A percentile compares a stretch with the other conserved stretches of the same genome.
Evolutionary conservation across 2,888 invertebrate species (phyloP).

Genomic region (Sipha maydis): DNA sequence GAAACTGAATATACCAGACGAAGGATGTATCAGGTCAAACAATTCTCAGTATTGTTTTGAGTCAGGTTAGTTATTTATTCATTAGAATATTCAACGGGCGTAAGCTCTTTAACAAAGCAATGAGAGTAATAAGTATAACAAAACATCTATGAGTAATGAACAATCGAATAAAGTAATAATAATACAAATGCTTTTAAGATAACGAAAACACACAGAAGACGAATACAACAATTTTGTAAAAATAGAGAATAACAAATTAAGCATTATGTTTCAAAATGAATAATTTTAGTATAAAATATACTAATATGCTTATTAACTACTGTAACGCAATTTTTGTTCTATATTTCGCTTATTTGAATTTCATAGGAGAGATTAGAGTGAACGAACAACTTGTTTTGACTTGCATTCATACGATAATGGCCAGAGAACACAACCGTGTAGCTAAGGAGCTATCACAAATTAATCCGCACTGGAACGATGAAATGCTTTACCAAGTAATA

Average conservation of each 20-base stretch:
- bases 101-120: too few species aligned
- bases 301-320: neutral
- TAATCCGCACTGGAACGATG: conserved; percentile 94
- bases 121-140: too few species aligned
- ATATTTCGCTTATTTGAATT: neutral
- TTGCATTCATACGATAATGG: conserved; percentile 91
- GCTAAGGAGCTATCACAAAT: conserved; percentile 80
- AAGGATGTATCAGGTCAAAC: conserved; percentile 90
- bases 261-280: too few species aligned
- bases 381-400: conserved; percentile 90
- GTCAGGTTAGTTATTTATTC: conserved; percentile 81
- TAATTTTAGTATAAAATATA: too few species aligned
- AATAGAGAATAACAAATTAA: too few species aligned
- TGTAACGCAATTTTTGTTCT: neutral
- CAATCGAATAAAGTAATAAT: too few species aligned
- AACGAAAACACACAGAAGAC: too few species aligned
- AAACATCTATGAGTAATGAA: too few species aligned
- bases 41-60: conserved; percentile 92
- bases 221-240: too few species aligned
- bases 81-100: too few species aligned
- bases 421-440: conserved; percentile 88
- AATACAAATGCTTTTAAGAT: too few species aligned
- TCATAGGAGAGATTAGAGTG: conserved; percentile 85
- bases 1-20: conserved; percentile 89
- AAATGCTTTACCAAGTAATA: conserved; percentile 81